phyloP scores from a whole-genome alignment of 2,888 invertebrate genomes.

The Tryphoninae sp. region DNA sequence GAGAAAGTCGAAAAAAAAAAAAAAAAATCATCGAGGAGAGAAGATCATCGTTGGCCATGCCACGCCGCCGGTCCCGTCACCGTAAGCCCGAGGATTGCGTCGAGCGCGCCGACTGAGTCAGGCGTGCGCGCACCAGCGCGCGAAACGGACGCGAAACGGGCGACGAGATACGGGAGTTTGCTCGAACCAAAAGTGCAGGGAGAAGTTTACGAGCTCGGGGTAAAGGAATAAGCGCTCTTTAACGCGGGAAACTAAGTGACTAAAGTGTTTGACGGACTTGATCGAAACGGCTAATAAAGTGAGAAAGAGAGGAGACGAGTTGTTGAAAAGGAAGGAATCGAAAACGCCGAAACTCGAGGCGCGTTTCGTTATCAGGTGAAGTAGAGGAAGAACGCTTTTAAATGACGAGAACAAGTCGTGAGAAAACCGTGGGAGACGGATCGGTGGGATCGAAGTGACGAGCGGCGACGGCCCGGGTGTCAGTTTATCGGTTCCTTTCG shows the following conservation, averaged over 20 bases:
- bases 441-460: conserved; percentile 51
- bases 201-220: neutral
- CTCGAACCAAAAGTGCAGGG: neutral
- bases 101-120: conserved; percentile 55
- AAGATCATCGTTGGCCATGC: conserved; percentile 65
- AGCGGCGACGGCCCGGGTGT: conserved; percentile 50
- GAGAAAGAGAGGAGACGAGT: too few relatives aligned
- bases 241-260: too few relatives aligned
- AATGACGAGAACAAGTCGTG: conserved; percentile 57
- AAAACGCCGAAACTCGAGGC: too few relatives aligned
- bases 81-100: conserved; percentile 54
- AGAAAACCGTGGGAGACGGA: conserved; percentile 58
- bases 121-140: conserved; percentile 45
- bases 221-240: too few relatives aligned
- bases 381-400: conserved; percentile 49
- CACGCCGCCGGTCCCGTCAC: conserved; percentile 70
- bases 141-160: conserved; percentile 17
- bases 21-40: conserved; percentile 3
- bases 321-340: too few relatives aligned
- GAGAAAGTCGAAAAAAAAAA: conserved; percentile 10
- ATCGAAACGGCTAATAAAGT: too few relatives aligned
- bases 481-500: too few relatives aligned
- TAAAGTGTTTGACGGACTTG: too few relatives aligned
- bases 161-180: neutral
- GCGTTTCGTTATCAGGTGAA: neutral